phyloP scores from a whole-genome alignment of 2,113 vertebrate genomes.

The Otocyon megalotis region DNA sequence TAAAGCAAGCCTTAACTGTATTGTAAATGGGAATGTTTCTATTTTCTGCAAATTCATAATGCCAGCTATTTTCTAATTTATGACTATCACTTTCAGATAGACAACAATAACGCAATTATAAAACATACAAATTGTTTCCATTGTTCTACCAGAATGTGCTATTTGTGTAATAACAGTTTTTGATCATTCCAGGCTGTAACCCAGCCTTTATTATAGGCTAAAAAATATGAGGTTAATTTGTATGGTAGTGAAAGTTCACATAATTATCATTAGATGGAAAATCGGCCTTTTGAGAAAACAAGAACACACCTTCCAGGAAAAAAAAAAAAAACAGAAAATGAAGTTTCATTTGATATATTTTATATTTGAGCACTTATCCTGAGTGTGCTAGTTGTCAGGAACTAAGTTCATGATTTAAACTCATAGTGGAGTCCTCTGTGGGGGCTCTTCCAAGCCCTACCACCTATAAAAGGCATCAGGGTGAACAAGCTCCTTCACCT shows the following conservation, averaged over 20 bases:
- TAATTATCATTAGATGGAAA: slow-evolving; percentile 39
- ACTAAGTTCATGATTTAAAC: not conserved
- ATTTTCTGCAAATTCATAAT: slow-evolving; percentile 29
- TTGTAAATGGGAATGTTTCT: not conserved
- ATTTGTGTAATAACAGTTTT: not conserved
- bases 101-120: slow-evolving; percentile 4
- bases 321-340: not conserved
- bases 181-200: not conserved
- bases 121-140: slow-evolving; percentile 10
- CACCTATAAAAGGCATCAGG: not conserved
- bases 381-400: not conserved
- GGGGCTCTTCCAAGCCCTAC: not conserved
- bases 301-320: not conserved
- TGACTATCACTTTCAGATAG: not conserved
- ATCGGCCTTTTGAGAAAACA: not conserved
- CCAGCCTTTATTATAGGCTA: not conserved
- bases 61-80: not conserved
- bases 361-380: not conserved
- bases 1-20: slow-evolving; percentile 26
- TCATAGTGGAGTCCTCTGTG: not conserved
- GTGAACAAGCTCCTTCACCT: not conserved
- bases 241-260: not conserved
- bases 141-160: not conserved
- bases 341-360: not conserved
- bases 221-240: not conserved